Percentiles rank a stretch among this genome's conserved stretches.
Evolutionary conservation across 1,140 invertebrate species (phyloP).

Genomic region (Brachionus angularis): DNA sequence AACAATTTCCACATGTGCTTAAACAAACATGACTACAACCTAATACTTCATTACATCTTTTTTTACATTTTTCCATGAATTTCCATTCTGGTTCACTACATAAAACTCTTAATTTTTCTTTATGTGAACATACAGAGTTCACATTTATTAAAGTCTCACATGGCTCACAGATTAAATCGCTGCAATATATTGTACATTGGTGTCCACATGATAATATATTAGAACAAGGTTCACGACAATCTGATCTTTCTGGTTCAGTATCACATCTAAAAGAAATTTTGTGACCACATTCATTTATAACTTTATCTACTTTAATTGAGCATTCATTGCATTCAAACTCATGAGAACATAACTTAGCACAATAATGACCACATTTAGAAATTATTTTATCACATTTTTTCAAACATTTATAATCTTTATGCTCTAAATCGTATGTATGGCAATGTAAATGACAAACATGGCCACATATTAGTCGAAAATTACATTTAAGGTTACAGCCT

Average conservation of each 20-base stretch:
- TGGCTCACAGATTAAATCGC: neutral
- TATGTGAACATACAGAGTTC: neutral
- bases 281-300: neutral
- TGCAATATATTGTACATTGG: conserved; percentile 41
- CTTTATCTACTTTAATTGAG: neutral
- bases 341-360: neutral
- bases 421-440: conserved; percentile 46
- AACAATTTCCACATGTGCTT: conserved; percentile 64
- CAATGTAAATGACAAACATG: conserved; percentile 52
- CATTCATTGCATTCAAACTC: neutral
- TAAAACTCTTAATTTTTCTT: neutral
- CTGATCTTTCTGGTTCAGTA: no score
- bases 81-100: neutral
- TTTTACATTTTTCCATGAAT: conserved; percentile 34
- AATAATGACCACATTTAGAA: neutral
- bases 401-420: conserved; percentile 46
- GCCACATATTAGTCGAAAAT: conserved; percentile 51
- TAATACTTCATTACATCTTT: conserved; percentile 52
- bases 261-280: neutral
- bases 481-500: conserved; percentile 53
- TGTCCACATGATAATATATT: conserved; percentile 44
- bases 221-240: conserved; percentile 45
- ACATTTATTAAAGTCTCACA: neutral
- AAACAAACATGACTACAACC: conserved; percentile 63
- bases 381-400: conserved; percentile 46